Percentiles rank a stretch among this genome's conserved stretches.
Conservation (phyloP, 2,113 vertebrate species). For the Rhineura floridana region DNA sequence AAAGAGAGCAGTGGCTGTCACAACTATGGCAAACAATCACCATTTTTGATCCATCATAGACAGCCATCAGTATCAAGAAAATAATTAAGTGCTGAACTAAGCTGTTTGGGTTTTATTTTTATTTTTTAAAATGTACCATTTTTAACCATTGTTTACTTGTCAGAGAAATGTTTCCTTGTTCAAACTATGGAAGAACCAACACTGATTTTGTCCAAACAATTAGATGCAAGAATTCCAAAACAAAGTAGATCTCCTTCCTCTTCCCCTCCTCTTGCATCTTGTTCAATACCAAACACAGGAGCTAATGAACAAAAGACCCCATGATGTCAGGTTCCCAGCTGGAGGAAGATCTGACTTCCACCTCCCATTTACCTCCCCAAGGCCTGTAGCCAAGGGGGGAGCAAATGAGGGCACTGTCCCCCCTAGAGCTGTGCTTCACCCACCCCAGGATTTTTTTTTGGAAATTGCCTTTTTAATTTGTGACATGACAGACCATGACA, state of each 20-base stretch:
- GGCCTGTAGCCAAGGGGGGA: too few relatives aligned
- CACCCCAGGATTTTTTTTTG: too few relatives aligned
- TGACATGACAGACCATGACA: too few relatives aligned
- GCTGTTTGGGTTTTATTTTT: not conserved
- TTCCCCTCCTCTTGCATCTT: not conserved
- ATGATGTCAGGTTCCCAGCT: not conserved
- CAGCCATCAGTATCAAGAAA: not conserved
- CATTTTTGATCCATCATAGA: not conserved
- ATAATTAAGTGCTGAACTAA: not conserved
- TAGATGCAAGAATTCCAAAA: conserved; percentile 8
- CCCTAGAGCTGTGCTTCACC: too few relatives aligned
- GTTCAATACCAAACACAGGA: not conserved
- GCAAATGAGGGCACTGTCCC: too few relatives aligned
- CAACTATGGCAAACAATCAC: not conserved
- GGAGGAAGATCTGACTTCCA: not conserved
- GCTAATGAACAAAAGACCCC: not conserved
- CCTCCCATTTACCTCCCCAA: not conserved
- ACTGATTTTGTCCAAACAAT: conserved; percentile 41
- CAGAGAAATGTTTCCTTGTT: conserved; percentile 36
- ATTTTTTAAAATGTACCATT: not conserved
- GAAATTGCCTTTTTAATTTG: too few relatives aligned
- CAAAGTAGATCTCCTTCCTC: not conserved
- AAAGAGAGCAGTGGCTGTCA: not conserved
- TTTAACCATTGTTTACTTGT: not conserved
- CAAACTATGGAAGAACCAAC: conserved; percentile 35